These are phyloP conservation scores for Caenorhabditis virilis DNA, from an alignment of 2,888 invertebrate species.

Conservation along the genomic window DNA sequence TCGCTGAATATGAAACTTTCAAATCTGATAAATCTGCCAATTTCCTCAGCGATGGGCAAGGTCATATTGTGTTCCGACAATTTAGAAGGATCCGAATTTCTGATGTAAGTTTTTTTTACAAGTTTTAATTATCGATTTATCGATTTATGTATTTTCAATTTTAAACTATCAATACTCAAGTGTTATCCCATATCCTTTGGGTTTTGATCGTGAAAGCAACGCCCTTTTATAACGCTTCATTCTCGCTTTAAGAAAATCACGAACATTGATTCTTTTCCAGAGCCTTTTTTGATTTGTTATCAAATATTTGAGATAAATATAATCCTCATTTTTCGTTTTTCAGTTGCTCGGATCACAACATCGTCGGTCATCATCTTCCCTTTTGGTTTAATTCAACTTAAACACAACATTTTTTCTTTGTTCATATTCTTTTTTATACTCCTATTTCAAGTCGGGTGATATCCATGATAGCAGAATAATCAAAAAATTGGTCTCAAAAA, in stretches of 20 bases:
- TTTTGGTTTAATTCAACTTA: conserved; percentile 6
- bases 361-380: conserved; percentile 5
- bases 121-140: background rate
- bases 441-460: background rate
- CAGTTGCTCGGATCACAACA: conserved; percentile 32
- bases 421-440: background rate
- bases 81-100: conserved; percentile 46
- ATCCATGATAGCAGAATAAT: background rate
- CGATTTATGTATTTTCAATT: background rate
- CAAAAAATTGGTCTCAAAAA: conserved; percentile 1
- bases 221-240: too few species aligned
- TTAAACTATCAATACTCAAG: too few species aligned
- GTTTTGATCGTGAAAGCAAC: too few species aligned
- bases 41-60: conserved; percentile 44
- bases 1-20: conserved; percentile 55
- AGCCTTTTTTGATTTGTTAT: too few species aligned
- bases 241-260: too few species aligned
- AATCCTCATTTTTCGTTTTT: too few species aligned
- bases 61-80: conserved; percentile 47
- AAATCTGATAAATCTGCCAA: conserved; percentile 51
- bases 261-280: too few species aligned
- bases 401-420: background rate
- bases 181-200: too few species aligned
- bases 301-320: too few species aligned
- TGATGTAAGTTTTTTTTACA: conserved; percentile 31